Conservation (phyloP, 2,888 invertebrate species). For the Temnothorax ravouxi region DNA sequence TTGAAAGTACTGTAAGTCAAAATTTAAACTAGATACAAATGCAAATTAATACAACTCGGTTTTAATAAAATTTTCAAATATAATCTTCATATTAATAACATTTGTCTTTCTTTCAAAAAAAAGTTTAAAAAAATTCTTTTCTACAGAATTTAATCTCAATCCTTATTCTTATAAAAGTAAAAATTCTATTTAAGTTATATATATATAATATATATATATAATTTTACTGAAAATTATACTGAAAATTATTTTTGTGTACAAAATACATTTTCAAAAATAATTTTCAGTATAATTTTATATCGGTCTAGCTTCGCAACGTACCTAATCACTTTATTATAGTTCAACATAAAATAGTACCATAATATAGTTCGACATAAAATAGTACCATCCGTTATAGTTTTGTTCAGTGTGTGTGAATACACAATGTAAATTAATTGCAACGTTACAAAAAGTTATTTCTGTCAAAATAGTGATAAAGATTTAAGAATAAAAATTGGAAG, state of each 20-base stretch:
- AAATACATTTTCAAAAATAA: neutral
- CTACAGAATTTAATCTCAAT: neutral
- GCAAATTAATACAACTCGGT: conserved; percentile 7
- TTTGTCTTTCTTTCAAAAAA: neutral
- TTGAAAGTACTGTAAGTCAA: conserved; percentile 38
- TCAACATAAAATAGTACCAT: neutral
- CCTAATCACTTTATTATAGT: neutral
- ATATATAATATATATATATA: no score
- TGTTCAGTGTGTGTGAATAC: neutral
- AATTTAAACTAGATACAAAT: neutral
- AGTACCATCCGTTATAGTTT: neutral
- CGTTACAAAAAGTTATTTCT: neutral
- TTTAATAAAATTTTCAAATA: neutral
- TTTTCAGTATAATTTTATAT: neutral
- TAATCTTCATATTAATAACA: neutral
- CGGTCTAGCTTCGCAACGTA: neutral
- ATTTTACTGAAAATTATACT: no score
- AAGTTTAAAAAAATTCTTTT: neutral
- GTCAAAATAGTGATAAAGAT: neutral
- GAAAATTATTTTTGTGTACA: no score
- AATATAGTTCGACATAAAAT: neutral
- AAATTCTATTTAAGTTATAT: neutral
- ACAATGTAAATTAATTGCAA: neutral
- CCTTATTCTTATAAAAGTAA: neutral
- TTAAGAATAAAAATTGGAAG: neutral